Conservation (phyloP, 2,888 invertebrate genomes). For the Polydesmus complanatus region DNA sequence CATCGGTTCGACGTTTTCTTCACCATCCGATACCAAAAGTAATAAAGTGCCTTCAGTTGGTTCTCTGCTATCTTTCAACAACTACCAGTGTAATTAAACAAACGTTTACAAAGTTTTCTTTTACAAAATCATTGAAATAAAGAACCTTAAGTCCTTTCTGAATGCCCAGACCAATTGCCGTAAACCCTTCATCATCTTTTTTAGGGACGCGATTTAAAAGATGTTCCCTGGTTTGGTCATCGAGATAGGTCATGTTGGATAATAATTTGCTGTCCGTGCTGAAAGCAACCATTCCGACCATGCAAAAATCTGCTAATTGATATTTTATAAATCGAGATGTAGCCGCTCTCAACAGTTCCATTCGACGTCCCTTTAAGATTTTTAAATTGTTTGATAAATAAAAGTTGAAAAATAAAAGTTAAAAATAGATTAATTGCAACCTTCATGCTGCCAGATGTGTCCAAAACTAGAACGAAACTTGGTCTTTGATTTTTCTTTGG, state of each 20-base stretch:
- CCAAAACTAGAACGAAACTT: slow-evolving; percentile 23
- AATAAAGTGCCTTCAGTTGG: slow-evolving; percentile 18
- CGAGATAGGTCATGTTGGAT: slow-evolving; percentile 13
- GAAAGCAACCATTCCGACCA: slow-evolving; percentile 25
- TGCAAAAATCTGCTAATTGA: slow-evolving; percentile 23
- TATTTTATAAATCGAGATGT: slow-evolving; percentile 24
- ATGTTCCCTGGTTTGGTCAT: slow-evolving; percentile 4
- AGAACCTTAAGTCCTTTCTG: slow-evolving; percentile 14
- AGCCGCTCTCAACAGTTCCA: slow-evolving; percentile 21
- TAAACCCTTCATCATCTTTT: slow-evolving; percentile 17
- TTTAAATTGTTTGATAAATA: not conserved
- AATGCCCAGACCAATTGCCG: slow-evolving; percentile 17
- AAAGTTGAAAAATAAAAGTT: too few species aligned
- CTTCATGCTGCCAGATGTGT: slow-evolving; percentile 25
- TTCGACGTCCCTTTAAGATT: slow-evolving; percentile 19
- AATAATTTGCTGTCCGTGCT: slow-evolving; percentile 10
- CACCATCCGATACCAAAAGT: slow-evolving; percentile 17
- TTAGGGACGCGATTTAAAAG: slow-evolving; percentile 8
- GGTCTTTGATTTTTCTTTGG: slow-evolving; percentile 19
- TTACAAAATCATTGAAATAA: not conserved
- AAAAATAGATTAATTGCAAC: slow-evolving; percentile 19
- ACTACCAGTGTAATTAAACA: not conserved
- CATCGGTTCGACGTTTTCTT: slow-evolving; percentile 17
- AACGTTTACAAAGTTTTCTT: too few species aligned
- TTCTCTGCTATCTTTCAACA: not conserved